Evolutionary conservation across 2,888 invertebrate species (phyloP).

Genomic region (Apotomis betuletana): DNA sequence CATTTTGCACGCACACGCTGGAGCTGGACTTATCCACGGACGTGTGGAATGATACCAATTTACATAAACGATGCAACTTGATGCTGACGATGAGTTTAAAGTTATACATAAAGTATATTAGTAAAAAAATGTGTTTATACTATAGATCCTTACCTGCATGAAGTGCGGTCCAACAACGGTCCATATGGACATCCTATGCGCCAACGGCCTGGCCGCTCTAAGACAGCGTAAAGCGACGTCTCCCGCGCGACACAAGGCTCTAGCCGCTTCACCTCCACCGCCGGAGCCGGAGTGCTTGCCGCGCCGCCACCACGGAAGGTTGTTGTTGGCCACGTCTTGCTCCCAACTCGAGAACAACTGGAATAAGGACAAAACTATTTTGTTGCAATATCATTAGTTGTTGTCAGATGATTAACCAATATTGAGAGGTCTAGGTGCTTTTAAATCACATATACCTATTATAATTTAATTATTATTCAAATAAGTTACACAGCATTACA

Average conservation of each 20-base stretch:
- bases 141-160: conserved; percentile 87
- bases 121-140: not conserved
- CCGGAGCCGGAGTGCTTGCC: conserved; percentile 43
- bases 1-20: too few relatives aligned
- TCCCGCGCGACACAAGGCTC: conserved; percentile 91
- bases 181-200: conserved; percentile 97
- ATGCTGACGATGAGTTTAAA: too few relatives aligned
- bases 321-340: conserved; percentile 66
- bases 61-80: too few relatives aligned
- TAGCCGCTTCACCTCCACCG: conserved; percentile 61
- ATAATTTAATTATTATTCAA: too few relatives aligned
- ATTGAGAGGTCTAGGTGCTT: too few relatives aligned
- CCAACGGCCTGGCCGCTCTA: conserved; percentile 92
- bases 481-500: too few relatives aligned
- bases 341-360: conserved; percentile 67
- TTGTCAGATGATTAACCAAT: too few relatives aligned
- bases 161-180: conserved; percentile 96
- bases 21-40: too few relatives aligned
- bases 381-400: too few relatives aligned
- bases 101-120: not conserved
- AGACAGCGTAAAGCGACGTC: conserved; percentile 95
- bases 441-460: too few relatives aligned
- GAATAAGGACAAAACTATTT: not conserved
- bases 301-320: conserved; percentile 61
- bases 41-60: too few relatives aligned